Evolutionary conservation across 2,113 vertebrate genomes (phyloP).

Genomic region (Danio rerio): DNA sequence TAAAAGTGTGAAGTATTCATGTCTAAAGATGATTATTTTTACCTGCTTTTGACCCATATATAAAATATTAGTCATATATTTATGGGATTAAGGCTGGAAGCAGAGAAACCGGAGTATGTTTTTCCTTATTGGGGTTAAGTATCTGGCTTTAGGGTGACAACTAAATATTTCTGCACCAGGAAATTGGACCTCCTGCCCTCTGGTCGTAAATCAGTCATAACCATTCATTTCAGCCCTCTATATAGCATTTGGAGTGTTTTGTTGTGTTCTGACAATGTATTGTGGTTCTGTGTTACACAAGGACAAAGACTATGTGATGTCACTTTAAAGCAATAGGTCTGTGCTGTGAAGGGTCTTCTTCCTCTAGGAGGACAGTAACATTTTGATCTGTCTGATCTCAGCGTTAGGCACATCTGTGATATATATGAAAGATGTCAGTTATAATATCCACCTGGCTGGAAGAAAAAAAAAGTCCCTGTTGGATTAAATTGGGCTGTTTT

Average conservation of each 20-base stretch:
- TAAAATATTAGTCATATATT: too few species aligned
- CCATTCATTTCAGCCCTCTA: background rate
- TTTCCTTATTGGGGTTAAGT: slow-evolving; percentile 32
- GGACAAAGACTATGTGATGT: too few species aligned
- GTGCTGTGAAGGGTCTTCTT: slow-evolving; percentile 28
- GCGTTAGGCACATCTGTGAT: slow-evolving; percentile 66
- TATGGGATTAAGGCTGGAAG: background rate
- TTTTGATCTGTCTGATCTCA: slow-evolving; percentile 64
- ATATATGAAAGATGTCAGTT: slow-evolving; percentile 61
- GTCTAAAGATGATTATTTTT: too few species aligned
- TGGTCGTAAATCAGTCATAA: slow-evolving; percentile 11
- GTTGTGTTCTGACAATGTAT: background rate
- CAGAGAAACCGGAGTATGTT: background rate
- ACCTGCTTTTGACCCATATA: too few species aligned
- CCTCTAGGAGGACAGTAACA: slow-evolving; percentile 45
- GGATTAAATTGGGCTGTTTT: slow-evolving; percentile 37
- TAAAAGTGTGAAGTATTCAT: too few species aligned
- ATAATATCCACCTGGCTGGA: slow-evolving; percentile 63
- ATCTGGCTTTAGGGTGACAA: slow-evolving; percentile 43
- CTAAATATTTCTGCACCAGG: slow-evolving; percentile 27
- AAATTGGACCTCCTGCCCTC: slow-evolving; percentile 47
- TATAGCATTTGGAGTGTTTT: slow-evolving; percentile 6
- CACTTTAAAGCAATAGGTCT: slow-evolving; percentile 23
- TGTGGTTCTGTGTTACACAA: background rate
- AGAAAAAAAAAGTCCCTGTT: slow-evolving; percentile 30